phyloP scores from a whole-genome alignment of 1,140 invertebrate genomes.

The Dysdera silvatica region DNA sequence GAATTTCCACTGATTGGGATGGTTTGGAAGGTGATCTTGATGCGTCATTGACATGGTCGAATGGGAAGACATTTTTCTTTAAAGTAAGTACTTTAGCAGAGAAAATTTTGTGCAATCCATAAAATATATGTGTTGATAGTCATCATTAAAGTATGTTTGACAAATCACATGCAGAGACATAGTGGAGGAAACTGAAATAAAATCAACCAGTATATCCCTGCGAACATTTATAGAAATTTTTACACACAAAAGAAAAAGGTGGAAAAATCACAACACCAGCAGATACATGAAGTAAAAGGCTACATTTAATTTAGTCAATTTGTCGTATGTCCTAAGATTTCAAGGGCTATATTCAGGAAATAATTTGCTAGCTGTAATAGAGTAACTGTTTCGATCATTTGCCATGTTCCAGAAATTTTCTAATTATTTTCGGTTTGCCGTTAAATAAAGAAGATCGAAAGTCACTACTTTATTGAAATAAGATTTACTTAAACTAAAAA shows the following conservation, averaged over 20 bases:
- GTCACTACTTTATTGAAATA: too few relatives aligned
- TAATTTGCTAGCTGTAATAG: too few relatives aligned
- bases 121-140: background rate
- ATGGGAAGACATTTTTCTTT: slow-evolving; percentile 79
- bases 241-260: too few relatives aligned
- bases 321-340: background rate
- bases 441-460: too few relatives aligned
- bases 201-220: background rate
- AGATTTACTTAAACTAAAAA: too few relatives aligned
- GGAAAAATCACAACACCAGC: too few relatives aligned
- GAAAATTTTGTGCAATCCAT: too few relatives aligned
- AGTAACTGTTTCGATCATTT: too few relatives aligned
- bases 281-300: too few relatives aligned
- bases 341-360: background rate
- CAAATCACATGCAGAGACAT: background rate
- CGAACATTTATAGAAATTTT: background rate
- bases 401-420: too few relatives aligned
- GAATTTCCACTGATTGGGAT: slow-evolving; percentile 67
- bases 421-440: too few relatives aligned
- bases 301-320: background rate
- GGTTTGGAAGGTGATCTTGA: slow-evolving; percentile 78
- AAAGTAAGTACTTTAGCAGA: too few relatives aligned
- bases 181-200: background rate
- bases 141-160: background rate
- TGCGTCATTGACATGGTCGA: slow-evolving; percentile 75